Percentiles rank a stretch among this genome's conserved stretches.
Evolutionary conservation across 2,888 invertebrate genomes (phyloP).

Genomic region (Idaea biselata): DNA sequence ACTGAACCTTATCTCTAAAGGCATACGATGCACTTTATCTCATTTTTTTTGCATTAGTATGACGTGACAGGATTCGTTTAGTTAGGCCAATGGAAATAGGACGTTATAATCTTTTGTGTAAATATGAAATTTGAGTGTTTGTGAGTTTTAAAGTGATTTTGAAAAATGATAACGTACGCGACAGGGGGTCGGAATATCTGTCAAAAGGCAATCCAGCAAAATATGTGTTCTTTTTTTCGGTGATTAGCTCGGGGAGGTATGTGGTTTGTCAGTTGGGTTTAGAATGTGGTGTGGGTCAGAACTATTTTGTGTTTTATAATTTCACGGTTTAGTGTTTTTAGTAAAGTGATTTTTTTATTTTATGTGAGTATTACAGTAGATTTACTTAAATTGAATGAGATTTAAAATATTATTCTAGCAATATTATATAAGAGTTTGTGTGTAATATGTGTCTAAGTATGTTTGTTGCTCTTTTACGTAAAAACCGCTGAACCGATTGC

Average conservation of each 20-base stretch:
- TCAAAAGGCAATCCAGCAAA: conserved; percentile 68
- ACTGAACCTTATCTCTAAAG: conserved; percentile 18
- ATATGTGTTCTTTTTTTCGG: conserved; percentile 46
- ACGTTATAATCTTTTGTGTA: conserved; percentile 10
- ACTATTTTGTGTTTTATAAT: conserved; percentile 32
- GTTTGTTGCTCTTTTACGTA: no score
- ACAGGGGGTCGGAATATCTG: conserved; percentile 64
- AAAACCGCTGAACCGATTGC: no score
- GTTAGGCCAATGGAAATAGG: conserved; percentile 18
- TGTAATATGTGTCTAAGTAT: no score
- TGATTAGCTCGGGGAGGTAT: conserved; percentile 60
- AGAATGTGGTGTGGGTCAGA: conserved; percentile 46
- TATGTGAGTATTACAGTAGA: neutral
- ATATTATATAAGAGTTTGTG: no score
- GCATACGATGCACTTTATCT: conserved; percentile 26
- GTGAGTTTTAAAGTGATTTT: conserved; percentile 21
- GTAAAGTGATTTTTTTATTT: neutral
- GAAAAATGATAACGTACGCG: conserved; percentile 36
- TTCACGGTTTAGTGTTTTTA: conserved; percentile 9
- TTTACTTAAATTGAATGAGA: neutral
- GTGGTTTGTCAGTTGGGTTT: conserved; percentile 47
- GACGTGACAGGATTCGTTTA: conserved; percentile 20
- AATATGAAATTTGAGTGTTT: conserved; percentile 3
- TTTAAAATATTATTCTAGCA: neutral
- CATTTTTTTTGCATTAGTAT: conserved; percentile 22